Percentiles rank a stretch among this genome's conserved stretches.
These are phyloP conservation scores for Apodemus sylvaticus DNA, from an alignment of 2,113 vertebrate genomes.

Conservation along the genomic window DNA sequence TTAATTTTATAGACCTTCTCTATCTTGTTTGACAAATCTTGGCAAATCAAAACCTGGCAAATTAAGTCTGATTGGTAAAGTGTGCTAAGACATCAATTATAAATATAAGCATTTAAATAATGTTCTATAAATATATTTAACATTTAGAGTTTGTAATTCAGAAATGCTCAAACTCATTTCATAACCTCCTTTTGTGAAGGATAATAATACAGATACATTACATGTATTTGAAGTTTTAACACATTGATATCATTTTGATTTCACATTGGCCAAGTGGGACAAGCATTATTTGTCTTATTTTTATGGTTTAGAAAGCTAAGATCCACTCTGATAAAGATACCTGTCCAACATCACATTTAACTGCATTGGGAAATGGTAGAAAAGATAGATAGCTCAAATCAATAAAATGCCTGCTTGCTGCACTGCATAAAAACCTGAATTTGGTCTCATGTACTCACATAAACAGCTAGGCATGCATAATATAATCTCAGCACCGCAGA, in stretches of 20 bases:
- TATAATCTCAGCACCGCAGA: background rate
- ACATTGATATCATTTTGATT: background rate
- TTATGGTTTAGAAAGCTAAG: slow-evolving; percentile 6
- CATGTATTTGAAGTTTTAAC: background rate
- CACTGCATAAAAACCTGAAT: background rate
- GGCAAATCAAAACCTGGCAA: slow-evolving; percentile 3
- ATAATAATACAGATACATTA: background rate
- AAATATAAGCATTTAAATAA: slow-evolving; percentile 26
- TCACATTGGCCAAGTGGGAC: background rate
- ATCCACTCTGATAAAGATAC: background rate
- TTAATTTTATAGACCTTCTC: background rate
- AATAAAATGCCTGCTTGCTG: background rate
- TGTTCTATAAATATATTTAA: background rate
- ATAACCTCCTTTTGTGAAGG: background rate
- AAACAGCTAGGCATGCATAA: background rate
- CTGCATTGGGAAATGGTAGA: background rate
- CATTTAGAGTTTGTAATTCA: background rate
- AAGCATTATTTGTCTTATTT: background rate
- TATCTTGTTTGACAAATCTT: background rate
- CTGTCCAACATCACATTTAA: background rate
- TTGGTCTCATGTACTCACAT: background rate
- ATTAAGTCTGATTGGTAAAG: slow-evolving; percentile 36
- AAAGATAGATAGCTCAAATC: background rate
- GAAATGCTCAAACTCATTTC: background rate
- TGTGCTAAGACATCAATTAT: background rate